These are phyloP conservation scores for Microhierax caerulescens DNA, from an alignment of 2,797 vertebrate species.

Conservation along the genomic window DNA sequence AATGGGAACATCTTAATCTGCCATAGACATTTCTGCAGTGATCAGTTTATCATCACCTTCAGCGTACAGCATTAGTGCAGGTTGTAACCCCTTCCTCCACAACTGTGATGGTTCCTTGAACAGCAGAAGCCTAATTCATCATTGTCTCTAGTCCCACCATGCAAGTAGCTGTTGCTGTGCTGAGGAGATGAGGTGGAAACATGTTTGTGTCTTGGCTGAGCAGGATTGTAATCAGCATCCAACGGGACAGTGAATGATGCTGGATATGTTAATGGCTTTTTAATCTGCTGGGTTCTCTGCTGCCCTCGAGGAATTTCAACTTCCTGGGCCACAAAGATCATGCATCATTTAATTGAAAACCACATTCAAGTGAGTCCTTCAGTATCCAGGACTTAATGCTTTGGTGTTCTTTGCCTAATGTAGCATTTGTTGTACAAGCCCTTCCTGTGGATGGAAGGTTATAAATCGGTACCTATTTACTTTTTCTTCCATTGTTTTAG, in stretches of 20 bases:
- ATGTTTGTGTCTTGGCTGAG: background rate
- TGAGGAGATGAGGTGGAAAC: background rate
- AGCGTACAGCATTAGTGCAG: background rate
- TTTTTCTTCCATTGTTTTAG: background rate
- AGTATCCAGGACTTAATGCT: background rate
- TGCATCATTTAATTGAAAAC: background rate
- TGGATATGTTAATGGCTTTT: background rate
- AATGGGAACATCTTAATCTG: background rate
- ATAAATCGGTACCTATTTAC: background rate
- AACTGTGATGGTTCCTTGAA: rapidly evolving
- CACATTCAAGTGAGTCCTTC: background rate
- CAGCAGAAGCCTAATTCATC: background rate
- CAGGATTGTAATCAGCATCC: background rate
- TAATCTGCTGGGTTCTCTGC: background rate
- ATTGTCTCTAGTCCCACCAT: background rate
- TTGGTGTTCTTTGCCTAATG: background rate
- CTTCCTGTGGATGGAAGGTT: background rate
- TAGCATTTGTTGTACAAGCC: background rate
- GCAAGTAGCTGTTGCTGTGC: background rate
- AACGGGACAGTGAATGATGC: background rate
- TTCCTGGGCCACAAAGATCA: background rate
- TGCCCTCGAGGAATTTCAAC: background rate
- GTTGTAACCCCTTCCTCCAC: background rate
- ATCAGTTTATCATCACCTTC: background rate
- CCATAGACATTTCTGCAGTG: background rate